Evolutionary conservation across 2,113 vertebrate genomes (phyloP).

Genomic region (Prietella phreatophila): DNA sequence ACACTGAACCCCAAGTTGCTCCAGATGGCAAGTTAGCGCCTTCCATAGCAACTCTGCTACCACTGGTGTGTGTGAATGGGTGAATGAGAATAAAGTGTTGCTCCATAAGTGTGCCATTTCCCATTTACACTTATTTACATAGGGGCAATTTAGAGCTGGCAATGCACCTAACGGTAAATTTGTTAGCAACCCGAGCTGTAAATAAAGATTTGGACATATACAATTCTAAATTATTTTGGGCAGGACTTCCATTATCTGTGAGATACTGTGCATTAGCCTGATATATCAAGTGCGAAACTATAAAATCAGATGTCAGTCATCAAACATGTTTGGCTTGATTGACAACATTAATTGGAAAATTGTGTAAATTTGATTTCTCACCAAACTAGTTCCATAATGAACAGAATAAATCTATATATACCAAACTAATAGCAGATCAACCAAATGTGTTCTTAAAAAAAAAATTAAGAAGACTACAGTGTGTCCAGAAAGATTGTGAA

Average conservation of each 20-base stretch:
- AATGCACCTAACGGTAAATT: background rate
- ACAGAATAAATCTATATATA: background rate
- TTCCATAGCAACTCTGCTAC: too few species aligned
- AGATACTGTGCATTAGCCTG: background rate
- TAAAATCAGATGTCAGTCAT: background rate
- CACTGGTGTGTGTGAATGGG: too few species aligned
- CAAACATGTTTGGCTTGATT: background rate
- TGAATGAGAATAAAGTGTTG: too few species aligned
- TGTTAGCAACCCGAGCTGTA: background rate
- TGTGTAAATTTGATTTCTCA: background rate
- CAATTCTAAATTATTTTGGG: background rate
- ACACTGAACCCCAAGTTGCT: too few species aligned
- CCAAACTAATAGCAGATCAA: background rate
- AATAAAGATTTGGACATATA: background rate
- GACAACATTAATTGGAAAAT: background rate
- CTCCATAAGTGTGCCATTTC: too few species aligned
- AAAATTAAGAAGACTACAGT: background rate
- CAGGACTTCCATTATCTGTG: background rate
- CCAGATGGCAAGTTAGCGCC: too few species aligned
- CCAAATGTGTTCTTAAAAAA: background rate
- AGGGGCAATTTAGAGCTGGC: background rate
- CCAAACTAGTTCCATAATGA: background rate
- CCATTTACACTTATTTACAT: background rate
- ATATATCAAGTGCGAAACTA: background rate
- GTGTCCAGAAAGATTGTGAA: background rate